Percentiles rank a stretch among this genome's conserved stretches.
These are phyloP conservation scores for Ambastaia sidthimunki DNA, from an alignment of 2,797 vertebrate genomes.

Conservation along the genomic window DNA sequence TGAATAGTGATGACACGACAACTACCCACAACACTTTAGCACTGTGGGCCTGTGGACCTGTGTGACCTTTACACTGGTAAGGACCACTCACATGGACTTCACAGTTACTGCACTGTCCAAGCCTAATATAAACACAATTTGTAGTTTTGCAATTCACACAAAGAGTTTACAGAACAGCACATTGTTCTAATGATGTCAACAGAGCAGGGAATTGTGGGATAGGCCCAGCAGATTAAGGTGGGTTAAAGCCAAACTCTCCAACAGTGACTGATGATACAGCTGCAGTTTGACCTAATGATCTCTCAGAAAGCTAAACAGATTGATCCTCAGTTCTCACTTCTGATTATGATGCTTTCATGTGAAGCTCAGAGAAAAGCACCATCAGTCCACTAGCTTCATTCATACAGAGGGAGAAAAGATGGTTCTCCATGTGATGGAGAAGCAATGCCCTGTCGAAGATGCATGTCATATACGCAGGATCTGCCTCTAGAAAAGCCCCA, in stretches of 20 bases:
- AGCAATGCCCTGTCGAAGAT: slow-evolving; percentile 6
- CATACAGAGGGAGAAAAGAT: slow-evolving; percentile 4
- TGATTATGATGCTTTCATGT: slow-evolving; percentile 77
- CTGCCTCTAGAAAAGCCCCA: slow-evolving; percentile 53
- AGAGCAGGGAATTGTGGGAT: slow-evolving; percentile 67
- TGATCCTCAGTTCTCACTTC: slow-evolving; percentile 77
- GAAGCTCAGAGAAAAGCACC: slow-evolving; percentile 70
- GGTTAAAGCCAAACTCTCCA: slow-evolving; percentile 69
- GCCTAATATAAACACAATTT: background rate
- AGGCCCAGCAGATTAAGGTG: slow-evolving; percentile 58
- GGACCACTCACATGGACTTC: no score
- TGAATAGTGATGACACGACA: no score
- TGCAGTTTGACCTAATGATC: slow-evolving; percentile 41
- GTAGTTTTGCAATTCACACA: background rate
- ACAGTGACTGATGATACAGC: slow-evolving; percentile 41
- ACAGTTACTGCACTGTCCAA: background rate
- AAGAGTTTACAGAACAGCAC: slow-evolving; percentile 69
- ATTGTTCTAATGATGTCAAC: slow-evolving; percentile 74
- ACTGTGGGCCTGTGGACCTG: no score
- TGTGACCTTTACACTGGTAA: no score
- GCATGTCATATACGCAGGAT: slow-evolving; percentile 49
- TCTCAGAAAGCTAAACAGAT: slow-evolving; percentile 76
- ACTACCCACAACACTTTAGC: background rate
- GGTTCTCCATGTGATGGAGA: slow-evolving; percentile 60
- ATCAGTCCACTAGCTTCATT: slow-evolving; percentile 66